Percentiles rank a stretch among this genome's conserved stretches.
Conservation (phyloP, 2,113 vertebrate genomes). For the Hemibagrus wyckioides region DNA sequence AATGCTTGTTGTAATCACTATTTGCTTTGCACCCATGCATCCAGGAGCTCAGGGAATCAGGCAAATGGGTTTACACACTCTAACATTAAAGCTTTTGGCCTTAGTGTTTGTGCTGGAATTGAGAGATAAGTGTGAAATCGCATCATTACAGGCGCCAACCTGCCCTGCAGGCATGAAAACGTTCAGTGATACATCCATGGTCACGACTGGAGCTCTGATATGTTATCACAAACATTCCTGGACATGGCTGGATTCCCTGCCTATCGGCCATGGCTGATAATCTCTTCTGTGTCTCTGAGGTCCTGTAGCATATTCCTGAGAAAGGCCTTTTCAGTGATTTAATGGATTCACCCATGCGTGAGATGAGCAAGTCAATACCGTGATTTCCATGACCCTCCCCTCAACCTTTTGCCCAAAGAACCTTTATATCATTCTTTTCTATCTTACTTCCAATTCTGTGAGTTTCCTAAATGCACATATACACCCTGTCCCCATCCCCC, state of each 20-base stretch:
- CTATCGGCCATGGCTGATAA: slow-evolving; percentile 31
- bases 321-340: slow-evolving; percentile 53
- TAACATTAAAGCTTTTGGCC: slow-evolving; percentile 11
- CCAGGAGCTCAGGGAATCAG: slow-evolving; percentile 24
- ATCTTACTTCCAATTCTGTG: slow-evolving; percentile 50
- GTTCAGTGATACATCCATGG: slow-evolving; percentile 14
- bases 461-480: slow-evolving; percentile 56
- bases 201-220: slow-evolving; percentile 45
- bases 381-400: slow-evolving; percentile 52
- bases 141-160: slow-evolving; percentile 43
- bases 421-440: slow-evolving; percentile 53
- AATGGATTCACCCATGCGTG: slow-evolving; percentile 56
- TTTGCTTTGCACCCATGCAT: slow-evolving; percentile 35
- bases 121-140: slow-evolving; percentile 50
- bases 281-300: slow-evolving; percentile 43
- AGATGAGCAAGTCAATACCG: slow-evolving; percentile 57
- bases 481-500: slow-evolving; percentile 42
- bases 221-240: slow-evolving; percentile 60
- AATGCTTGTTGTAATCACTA: slow-evolving; percentile 19
- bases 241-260: slow-evolving; percentile 52
- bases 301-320: slow-evolving; percentile 48
- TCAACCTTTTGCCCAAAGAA: slow-evolving; percentile 48
- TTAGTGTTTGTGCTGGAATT: slow-evolving; percentile 36
- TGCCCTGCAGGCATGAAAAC: slow-evolving; percentile 46
- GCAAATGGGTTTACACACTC: slow-evolving; percentile 13